A percentile compares a stretch with the other conserved stretches of the same genome.
phyloP scores from a whole-genome alignment of 2,113 vertebrate genomes.

The Scophthalmus maximus region DNA sequence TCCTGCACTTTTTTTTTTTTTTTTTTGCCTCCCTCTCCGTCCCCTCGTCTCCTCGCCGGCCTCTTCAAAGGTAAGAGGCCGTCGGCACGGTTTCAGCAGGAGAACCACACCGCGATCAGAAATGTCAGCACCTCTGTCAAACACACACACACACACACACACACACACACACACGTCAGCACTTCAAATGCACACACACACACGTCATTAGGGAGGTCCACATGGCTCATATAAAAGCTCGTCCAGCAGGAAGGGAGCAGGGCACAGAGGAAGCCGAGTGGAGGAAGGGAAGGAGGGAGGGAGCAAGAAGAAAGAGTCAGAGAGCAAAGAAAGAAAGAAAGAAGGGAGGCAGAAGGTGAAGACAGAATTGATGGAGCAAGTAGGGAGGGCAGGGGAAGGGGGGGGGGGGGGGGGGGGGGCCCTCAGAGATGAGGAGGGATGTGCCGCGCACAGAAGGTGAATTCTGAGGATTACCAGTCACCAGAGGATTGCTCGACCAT shows the following conservation, averaged over 20 bases:
- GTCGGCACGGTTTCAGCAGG: conserved; percentile 55
- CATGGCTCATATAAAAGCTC: conserved; percentile 71
- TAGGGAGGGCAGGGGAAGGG: not conserved
- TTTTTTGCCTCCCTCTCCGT: not conserved
- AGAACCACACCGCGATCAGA: conserved; percentile 60
- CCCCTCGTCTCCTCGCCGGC: not conserved
- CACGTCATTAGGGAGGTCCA: conserved; percentile 69
- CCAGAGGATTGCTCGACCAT: conserved; percentile 29
- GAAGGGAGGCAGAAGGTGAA: conserved; percentile 9
- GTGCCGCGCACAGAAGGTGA: conserved; percentile 24
- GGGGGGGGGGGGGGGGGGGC: not conserved
- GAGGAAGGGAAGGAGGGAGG: conserved; percentile 4
- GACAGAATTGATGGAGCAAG: not conserved
- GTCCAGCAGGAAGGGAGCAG: conserved; percentile 55
- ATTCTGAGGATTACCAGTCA: conserved; percentile 41
- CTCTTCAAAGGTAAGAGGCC: conserved; percentile 68
- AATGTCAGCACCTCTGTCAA: conserved; percentile 67
- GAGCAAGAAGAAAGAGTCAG: conserved; percentile 2
- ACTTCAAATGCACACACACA: conserved; percentile 41
- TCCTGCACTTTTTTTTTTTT: not conserved
- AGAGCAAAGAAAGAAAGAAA: not conserved
- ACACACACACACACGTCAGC: conserved; percentile 42
- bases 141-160: conserved; percentile 26
- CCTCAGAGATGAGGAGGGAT: conserved; percentile 14
- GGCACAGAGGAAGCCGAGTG: conserved; percentile 33